Evolutionary conservation across 2,113 vertebrate genomes (phyloP).

Genomic region (Ptychochromis oligacanthus): DNA sequence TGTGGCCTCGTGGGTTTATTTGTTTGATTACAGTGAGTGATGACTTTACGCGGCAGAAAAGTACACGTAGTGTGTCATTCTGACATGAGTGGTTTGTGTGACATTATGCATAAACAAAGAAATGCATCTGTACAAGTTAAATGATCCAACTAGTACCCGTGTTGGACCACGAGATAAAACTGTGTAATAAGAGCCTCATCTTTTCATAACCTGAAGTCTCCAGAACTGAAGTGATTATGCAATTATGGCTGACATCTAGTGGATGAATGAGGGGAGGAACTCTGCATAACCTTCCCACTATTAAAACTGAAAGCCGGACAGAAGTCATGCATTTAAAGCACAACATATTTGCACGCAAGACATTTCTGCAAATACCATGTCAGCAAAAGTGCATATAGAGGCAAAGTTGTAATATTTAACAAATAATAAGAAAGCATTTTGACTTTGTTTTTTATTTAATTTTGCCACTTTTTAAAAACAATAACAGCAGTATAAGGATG

Average conservation of each 20-base stretch:
- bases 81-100: neutral
- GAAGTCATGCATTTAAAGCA: neutral
- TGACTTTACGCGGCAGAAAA: neutral
- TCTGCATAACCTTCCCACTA: neutral
- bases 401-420: neutral
- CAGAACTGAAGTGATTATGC: neutral
- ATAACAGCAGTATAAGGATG: neutral
- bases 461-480: neutral
- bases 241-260: slow-evolving; percentile 50
- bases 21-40: neutral
- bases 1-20: neutral
- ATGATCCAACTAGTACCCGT: neutral
- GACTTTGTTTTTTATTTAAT: neutral
- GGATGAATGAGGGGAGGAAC: slow-evolving; percentile 6
- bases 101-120: neutral
- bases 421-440: neutral
- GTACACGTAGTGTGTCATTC: slow-evolving; percentile 7
- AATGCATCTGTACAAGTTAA: neutral
- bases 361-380: neutral
- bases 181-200: neutral
- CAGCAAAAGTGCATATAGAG: neutral
- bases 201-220: slow-evolving; percentile 20
- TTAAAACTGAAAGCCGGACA: no score
- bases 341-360: neutral
- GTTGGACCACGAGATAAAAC: neutral